Evolutionary conservation across 2,797 vertebrate species (phyloP).

Genomic region (Periparus ater): DNA sequence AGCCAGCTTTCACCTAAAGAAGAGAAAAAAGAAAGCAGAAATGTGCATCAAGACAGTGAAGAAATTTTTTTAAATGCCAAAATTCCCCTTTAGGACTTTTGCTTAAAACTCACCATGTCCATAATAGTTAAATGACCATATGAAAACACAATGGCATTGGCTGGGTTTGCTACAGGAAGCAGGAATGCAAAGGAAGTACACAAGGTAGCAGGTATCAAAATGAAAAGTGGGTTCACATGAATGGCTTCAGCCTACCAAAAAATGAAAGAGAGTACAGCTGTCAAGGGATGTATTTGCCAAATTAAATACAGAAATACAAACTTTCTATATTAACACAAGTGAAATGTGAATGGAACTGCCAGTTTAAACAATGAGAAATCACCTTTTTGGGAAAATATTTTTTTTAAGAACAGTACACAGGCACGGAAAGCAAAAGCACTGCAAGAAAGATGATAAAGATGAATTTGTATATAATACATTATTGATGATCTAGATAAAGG

Average conservation of each 20-base stretch:
- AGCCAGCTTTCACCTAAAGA: constrained; percentile 90
- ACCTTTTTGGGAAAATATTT: background rate
- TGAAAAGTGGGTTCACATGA: constrained; percentile 86
- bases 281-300: background rate
- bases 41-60: background rate
- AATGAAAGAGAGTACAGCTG: background rate
- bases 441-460: background rate
- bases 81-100: background rate
- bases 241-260: constrained; percentile 87
- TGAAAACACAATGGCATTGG: constrained; percentile 90
- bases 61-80: background rate
- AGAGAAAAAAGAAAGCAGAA: constrained; percentile 13
- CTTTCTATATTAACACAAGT: background rate
- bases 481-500: background rate
- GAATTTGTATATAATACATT: background rate
- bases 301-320: background rate
- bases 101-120: constrained; percentile 86
- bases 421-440: background rate
- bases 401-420: background rate
- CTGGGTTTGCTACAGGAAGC: constrained; percentile 89
- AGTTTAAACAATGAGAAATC: background rate
- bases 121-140: constrained; percentile 86
- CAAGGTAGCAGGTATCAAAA: constrained; percentile 88
- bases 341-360: background rate
- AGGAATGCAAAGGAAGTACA: constrained; percentile 93